phyloP scores from a whole-genome alignment of 2,888 invertebrate genomes.

The Acanthococcus lagerstroemiae region DNA sequence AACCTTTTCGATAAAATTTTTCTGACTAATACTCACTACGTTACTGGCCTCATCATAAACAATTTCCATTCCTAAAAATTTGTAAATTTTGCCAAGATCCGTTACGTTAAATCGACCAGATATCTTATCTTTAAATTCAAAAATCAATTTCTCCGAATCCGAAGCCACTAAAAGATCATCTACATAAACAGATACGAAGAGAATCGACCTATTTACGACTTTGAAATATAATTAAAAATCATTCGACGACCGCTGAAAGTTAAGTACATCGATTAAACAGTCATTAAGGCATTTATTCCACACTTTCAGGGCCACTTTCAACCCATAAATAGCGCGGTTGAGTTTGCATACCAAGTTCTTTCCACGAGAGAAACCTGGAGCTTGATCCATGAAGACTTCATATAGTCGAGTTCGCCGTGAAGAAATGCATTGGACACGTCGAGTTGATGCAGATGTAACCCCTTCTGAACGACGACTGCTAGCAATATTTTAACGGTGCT shows the following conservation, averaged over 20 bases:
- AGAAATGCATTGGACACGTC: not conserved
- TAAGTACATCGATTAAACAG: not conserved
- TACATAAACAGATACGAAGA: slow-evolving; percentile 1
- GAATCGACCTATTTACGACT: not conserved
- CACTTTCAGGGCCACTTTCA: not conserved
- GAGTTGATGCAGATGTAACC: too few species aligned
- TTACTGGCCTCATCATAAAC: not conserved
- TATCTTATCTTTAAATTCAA: not conserved
- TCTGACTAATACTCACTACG: slow-evolving; percentile 6
- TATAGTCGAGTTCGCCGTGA: not conserved
- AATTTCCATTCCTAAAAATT: slow-evolving; percentile 10
- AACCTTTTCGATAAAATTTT: slow-evolving; percentile 8
- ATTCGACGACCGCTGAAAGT: slow-evolving; percentile 1
- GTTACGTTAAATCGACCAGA: not conserved
- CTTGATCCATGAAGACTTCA: not conserved
- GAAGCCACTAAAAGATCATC: slow-evolving; percentile 15
- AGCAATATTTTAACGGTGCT: too few species aligned
- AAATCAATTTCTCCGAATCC: not conserved
- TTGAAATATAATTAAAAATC: slow-evolving; percentile 13
- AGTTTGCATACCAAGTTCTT: not conserved
- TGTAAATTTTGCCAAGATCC: not conserved
- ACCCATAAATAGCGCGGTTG: not conserved
- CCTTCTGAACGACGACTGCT: too few species aligned
- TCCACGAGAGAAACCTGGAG: not conserved
- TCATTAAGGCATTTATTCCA: not conserved